Evolutionary conservation across 1,140 invertebrate species (phyloP).

Genomic region (Physella acuta): DNA sequence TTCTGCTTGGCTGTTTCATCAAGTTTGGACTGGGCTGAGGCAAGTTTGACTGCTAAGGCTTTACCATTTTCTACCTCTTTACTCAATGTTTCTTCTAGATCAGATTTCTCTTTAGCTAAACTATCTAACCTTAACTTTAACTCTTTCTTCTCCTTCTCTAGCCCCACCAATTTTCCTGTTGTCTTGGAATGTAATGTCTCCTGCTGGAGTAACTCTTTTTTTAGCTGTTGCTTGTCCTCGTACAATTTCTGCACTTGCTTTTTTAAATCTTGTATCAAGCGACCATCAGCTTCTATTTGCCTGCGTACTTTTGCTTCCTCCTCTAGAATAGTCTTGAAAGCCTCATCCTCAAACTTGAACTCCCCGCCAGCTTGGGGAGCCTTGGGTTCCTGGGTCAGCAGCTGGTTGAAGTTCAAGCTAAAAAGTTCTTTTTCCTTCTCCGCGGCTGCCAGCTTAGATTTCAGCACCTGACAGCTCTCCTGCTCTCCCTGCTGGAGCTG

Average conservation of each 20-base stretch:
- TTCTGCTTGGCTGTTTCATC: neutral
- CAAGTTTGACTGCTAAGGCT: neutral
- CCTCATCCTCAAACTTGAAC: constrained; percentile 6
- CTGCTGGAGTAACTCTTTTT: neutral
- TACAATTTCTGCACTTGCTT: constrained; percentile 41
- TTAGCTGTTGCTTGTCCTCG: constrained; percentile 10
- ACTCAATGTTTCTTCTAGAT: constrained; percentile 1
- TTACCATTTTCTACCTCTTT: neutral
- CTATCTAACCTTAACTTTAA: neutral
- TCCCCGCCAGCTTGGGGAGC: neutral
- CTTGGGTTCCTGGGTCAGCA: neutral
- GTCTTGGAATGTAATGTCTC: neutral
- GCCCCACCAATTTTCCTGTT: neutral
- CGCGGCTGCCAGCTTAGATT: constrained; percentile 4
- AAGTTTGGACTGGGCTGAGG: neutral
- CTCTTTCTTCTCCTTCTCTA: neutral
- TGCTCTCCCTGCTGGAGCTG: constrained; percentile 21
- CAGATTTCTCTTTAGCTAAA: neutral
- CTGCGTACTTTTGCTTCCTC: constrained; percentile 16
- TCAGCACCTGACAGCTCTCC: neutral
- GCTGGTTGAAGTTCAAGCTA: neutral
- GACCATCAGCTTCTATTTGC: constrained; percentile 26
- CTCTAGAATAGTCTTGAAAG: constrained; percentile 13
- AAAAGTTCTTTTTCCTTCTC: constrained; percentile 9
- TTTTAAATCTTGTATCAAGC: constrained; percentile 43